These are phyloP conservation scores for Torymus aiolomorphi DNA, from an alignment of 2,888 invertebrate genomes.

Conservation along the genomic window DNA sequence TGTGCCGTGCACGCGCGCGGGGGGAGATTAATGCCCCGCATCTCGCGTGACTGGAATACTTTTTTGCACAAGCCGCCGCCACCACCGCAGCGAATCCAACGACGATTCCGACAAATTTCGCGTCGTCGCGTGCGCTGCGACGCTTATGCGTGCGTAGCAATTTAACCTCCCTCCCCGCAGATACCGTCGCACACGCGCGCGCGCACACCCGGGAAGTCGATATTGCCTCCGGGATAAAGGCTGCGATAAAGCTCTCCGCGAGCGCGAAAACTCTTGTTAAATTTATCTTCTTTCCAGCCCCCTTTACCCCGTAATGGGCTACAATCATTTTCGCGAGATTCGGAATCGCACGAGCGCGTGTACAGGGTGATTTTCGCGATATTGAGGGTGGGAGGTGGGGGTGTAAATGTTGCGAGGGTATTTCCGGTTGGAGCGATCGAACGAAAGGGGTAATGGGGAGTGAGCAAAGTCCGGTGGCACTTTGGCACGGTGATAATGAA, in stretches of 20 bases:
- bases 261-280: constrained; percentile 30
- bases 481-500: too few relatives aligned
- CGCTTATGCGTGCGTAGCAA: constrained; percentile 27
- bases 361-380: not conserved
- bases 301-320: not conserved
- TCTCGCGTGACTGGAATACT: constrained; percentile 67
- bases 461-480: too few relatives aligned
- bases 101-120: constrained; percentile 43
- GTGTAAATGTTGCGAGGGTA: too few relatives aligned
- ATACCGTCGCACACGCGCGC: constrained; percentile 3
- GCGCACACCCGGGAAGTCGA: not conserved
- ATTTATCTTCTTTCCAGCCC: constrained; percentile 6
- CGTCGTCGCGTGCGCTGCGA: constrained; percentile 44
- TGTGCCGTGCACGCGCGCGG: not conserved
- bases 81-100: not conserved
- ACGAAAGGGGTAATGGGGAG: too few relatives aligned
- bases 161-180: constrained; percentile 9
- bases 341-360: not conserved
- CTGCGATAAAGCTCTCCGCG: constrained; percentile 10
- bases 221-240: not conserved
- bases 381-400: not conserved
- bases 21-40: constrained; percentile 26
- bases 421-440: too few relatives aligned
- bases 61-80: not conserved
- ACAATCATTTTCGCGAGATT: constrained; percentile 44